phyloP scores from a whole-genome alignment of 2,797 vertebrate species.

The Trachops cirrhosus region DNA sequence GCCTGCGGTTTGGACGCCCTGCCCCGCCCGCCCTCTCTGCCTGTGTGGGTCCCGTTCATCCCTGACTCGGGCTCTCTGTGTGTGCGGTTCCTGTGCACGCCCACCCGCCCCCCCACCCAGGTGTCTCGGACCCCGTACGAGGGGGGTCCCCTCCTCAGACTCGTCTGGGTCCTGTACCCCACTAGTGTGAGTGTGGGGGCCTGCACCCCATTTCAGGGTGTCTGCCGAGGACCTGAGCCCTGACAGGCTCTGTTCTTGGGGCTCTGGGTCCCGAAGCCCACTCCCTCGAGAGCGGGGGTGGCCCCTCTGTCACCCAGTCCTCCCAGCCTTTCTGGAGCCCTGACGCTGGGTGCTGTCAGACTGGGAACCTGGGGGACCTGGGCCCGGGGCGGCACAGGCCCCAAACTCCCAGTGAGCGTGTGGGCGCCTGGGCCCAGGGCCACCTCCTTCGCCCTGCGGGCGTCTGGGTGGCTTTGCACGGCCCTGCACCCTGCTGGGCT shows the following conservation, averaged over 20 bases:
- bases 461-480: rapidly evolving
- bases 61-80: background rate
- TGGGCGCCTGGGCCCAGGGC: rapidly evolving
- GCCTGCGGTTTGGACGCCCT: background rate
- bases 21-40: background rate
- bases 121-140: background rate
- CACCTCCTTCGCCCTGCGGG: rapidly evolving
- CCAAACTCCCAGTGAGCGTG: background rate
- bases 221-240: rapidly evolving
- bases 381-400: rapidly evolving
- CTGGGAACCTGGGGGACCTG: no score
- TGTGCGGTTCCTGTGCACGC: background rate
- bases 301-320: background rate
- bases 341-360: rapidly evolving
- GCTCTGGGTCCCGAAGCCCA: rapidly evolving
- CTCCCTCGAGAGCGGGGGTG: background rate
- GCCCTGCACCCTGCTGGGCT: no score
- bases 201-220: background rate
- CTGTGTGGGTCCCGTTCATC: background rate
- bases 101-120: background rate
- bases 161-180: background rate
- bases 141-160: background rate
- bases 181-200: background rate
- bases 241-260: background rate
- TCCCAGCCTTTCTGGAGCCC: background rate